Evolutionary conservation across 1,140 invertebrate genomes (phyloP), one percentile per base, ranked within the genome.

Genomic region (Laodelphax striatellus): DNA sequence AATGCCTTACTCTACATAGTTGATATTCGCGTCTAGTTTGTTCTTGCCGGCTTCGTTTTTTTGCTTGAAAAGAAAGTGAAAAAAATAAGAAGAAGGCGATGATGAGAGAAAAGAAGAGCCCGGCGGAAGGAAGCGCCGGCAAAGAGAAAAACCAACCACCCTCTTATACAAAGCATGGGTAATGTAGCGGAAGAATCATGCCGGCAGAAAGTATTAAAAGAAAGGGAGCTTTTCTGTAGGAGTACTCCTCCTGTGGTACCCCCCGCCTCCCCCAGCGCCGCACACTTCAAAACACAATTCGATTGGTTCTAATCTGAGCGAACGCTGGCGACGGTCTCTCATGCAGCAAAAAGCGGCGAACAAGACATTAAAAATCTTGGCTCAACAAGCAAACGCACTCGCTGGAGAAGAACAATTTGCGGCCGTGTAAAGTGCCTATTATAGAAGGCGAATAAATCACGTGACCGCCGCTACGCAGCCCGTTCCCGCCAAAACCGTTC

Each of bases 201-300:
- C 57, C 57, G 42, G 57, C 57, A 58, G 57, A 58, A 58, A 58
- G 57, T 58, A 58, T 58, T 58, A 58, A 58, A 58, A 58, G 57
- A 58, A 58, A 58, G 43, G 46, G 46, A 50, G 46, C 46, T 50
- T 22, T 44, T 50, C 34, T 38, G 34, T 38, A 13, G 34, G 8
- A 38, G 34, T 38, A 38, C 34, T 9, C 28, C n/a, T 9, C 34
- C 11, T 38, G 34, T 38, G 34, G 34, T 38, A 38, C 34, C 34
- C 34, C 34, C 55, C 22, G 4, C 10, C 34, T 5, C 55, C 38
- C 34, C 34, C 10, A 42, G 5, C 42, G 4, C 5, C 43, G 5
- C 57, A 21, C 57, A 22, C 24, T 50, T 50, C 46, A 16, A 28
- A 58, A 58, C 57, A 46, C 57, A 58, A 58, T 58, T 58, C 57